Evolutionary conservation across 2,888 invertebrate genomes (phyloP).

Genomic region (Xanthia icteritia): DNA sequence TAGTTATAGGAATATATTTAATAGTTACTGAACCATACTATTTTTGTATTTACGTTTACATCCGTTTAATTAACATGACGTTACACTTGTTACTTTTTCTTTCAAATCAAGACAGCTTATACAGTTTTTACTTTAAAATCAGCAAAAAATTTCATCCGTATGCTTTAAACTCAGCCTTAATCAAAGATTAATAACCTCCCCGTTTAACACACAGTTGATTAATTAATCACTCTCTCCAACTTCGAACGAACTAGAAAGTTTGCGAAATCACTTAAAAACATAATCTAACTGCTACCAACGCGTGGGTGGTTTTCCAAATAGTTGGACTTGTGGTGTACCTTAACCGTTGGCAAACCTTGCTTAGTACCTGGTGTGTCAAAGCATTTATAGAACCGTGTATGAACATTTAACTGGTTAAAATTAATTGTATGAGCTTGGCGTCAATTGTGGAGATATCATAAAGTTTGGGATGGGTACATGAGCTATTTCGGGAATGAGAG

Average conservation of each 20-base stretch:
- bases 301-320: conserved; percentile 52
- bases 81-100: conserved; percentile 23
- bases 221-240: conserved; percentile 51
- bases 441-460: conserved; percentile 13
- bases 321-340: conserved; percentile 52
- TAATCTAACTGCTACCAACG: conserved; percentile 57
- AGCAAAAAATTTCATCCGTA: conserved; percentile 24
- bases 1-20: neutral
- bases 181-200: conserved; percentile 51
- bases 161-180: conserved; percentile 36
- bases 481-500: neutral
- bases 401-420: conserved; percentile 42
- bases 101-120: conserved; percentile 17
- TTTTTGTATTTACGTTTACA: neutral
- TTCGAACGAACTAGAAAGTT: conserved; percentile 53
- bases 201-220: conserved; percentile 53
- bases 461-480: conserved; percentile 6
- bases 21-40: neutral
- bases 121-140: conserved; percentile 12
- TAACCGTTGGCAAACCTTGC: conserved; percentile 24
- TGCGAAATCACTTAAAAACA: conserved; percentile 59
- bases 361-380: conserved; percentile 28
- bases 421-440: conserved; percentile 35
- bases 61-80: conserved; percentile 9
- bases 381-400: conserved; percentile 35